Conservation (phyloP, 2,113 vertebrate species). For the Uria aalge region DNA sequence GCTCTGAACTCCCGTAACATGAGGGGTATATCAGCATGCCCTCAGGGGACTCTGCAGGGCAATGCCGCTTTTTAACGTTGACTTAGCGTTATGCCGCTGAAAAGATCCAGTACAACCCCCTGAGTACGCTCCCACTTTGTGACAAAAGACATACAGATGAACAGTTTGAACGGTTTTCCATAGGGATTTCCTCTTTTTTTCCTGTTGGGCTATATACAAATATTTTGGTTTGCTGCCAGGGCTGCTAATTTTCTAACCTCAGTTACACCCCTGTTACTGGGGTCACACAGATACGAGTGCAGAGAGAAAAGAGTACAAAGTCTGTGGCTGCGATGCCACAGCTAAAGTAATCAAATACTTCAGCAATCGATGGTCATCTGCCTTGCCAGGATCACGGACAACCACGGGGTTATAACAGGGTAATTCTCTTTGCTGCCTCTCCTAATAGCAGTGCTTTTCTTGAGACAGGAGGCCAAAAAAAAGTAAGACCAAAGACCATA, state of each 20-base stretch:
- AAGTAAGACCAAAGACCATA: background rate
- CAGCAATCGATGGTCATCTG: conserved; percentile 19
- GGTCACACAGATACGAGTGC: background rate
- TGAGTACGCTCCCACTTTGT: background rate
- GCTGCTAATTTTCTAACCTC: background rate
- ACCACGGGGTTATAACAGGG: background rate
- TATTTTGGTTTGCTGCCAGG: background rate
- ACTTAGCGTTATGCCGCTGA: background rate
- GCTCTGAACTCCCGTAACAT: background rate
- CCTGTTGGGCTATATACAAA: background rate
- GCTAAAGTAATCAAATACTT: conserved; percentile 31
- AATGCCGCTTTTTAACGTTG: background rate
- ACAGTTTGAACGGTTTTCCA: background rate
- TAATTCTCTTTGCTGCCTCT: background rate
- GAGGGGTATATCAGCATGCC: background rate
- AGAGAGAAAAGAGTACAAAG: conserved; percentile 44
- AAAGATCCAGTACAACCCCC: background rate
- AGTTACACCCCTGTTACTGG: background rate
- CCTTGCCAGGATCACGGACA: background rate
- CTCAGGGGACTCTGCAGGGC: background rate
- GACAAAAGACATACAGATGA: background rate
- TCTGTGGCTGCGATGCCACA: background rate
- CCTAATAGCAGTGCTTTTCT: background rate
- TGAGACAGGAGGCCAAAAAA: background rate
- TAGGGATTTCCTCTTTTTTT: background rate